Evolutionary conservation across 2,113 vertebrate genomes (phyloP).

Genomic region (Delphinapterus leucas): DNA sequence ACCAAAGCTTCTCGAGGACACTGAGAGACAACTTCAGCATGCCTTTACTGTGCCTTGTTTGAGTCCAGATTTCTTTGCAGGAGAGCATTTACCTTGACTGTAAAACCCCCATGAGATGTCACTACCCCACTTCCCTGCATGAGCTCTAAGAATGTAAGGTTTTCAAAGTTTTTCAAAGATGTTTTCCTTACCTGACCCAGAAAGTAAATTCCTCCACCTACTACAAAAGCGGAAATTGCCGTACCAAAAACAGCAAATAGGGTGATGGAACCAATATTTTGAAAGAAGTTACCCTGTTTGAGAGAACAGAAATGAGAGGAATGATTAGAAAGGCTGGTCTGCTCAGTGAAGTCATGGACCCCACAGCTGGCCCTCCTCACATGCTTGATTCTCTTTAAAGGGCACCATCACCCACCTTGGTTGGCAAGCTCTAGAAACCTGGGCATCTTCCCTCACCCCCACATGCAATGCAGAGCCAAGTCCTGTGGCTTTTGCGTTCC

Average conservation of each 20-base stretch:
- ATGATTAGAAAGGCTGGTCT: background rate
- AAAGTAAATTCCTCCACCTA: constrained; percentile 98
- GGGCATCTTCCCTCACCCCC: background rate
- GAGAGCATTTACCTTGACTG: background rate
- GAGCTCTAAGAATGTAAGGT: background rate
- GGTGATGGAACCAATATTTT: constrained; percentile 98
- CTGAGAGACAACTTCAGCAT: background rate
- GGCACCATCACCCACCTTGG: fast-evolving
- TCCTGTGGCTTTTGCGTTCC: background rate
- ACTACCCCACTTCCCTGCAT: background rate
- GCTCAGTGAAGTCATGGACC: fast-evolving
- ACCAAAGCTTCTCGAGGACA: background rate
- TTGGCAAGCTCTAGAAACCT: background rate
- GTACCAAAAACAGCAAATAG: constrained; percentile 98
- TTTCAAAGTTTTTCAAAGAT: constrained; percentile 8
- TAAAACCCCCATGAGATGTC: background rate
- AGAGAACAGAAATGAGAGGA: constrained; percentile 56
- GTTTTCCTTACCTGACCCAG: constrained; percentile 92
- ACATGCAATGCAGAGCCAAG: background rate
- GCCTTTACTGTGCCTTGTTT: background rate
- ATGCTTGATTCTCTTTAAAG: background rate
- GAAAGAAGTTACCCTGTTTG: constrained; percentile 97
- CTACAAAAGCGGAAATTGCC: constrained; percentile 97
- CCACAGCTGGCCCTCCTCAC: background rate
- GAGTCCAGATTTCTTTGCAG: background rate